Conservation (phyloP, 2,888 invertebrate species). For the Leucoma salicis region DNA sequence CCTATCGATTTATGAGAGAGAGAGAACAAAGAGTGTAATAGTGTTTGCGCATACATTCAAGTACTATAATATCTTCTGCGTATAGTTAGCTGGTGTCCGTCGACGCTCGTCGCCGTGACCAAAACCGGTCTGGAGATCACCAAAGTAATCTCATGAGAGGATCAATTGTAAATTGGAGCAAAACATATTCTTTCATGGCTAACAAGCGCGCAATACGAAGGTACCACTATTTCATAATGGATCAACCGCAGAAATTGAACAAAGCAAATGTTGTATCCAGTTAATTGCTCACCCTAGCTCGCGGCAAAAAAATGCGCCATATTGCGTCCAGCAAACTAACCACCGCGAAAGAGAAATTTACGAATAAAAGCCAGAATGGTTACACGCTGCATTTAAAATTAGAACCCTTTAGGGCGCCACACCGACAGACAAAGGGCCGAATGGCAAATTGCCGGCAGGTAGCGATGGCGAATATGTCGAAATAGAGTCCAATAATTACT, state of each 20-base stretch:
- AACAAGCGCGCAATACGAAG: slow-evolving; percentile 11
- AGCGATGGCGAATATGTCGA: slow-evolving; percentile 80
- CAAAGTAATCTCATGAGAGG: no score
- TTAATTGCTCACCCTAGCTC: slow-evolving; percentile 76
- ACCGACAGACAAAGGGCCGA: slow-evolving; percentile 79
- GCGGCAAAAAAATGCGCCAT: slow-evolving; percentile 67
- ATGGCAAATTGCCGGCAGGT: slow-evolving; percentile 81
- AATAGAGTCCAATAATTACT: slow-evolving; percentile 76
- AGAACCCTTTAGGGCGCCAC: slow-evolving; percentile 82
- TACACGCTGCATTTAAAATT: slow-evolving; percentile 81
- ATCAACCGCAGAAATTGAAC: slow-evolving; percentile 67
- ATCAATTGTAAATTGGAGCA: no score
- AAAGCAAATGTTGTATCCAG: slow-evolving; percentile 62
- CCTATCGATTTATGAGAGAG: no score
- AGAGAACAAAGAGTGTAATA: no score
- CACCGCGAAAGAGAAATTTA: slow-evolving; percentile 80
- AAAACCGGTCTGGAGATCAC: no score
- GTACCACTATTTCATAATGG: slow-evolving; percentile 50
- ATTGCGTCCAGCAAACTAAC: slow-evolving; percentile 79
- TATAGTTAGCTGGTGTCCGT: no score
- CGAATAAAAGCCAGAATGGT: slow-evolving; percentile 75
- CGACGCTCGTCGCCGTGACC: no score
- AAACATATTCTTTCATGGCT: neutral
- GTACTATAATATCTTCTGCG: no score
- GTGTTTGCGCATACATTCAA: no score